A percentile compares a stretch with the other conserved stretches of the same genome.
These are phyloP conservation scores for Drosophila picticornis DNA, from an alignment of 2,888 invertebrate genomes.

Conservation along the genomic window DNA sequence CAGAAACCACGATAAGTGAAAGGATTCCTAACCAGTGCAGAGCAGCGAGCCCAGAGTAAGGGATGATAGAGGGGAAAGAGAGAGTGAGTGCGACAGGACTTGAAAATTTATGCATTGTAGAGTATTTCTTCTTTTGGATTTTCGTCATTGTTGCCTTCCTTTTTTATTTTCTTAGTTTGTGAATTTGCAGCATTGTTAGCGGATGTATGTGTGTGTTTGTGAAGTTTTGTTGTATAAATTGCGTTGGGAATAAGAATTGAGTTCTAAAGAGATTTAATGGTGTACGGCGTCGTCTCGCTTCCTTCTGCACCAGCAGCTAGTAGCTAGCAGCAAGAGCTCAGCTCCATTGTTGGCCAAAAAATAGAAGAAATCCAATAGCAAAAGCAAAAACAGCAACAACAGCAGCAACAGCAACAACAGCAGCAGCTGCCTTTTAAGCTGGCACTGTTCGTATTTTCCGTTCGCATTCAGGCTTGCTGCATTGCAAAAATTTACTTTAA, in stretches of 20 bases:
- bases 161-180: slow-evolving; percentile 35
- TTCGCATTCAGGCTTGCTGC: slow-evolving; percentile 38
- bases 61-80: background rate
- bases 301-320: slow-evolving; percentile 11
- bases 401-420: slow-evolving; percentile 19
- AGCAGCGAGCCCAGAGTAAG: background rate
- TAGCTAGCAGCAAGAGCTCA: slow-evolving; percentile 30
- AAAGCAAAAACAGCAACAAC: slow-evolving; percentile 11
- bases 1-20: background rate
- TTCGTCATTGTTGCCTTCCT: slow-evolving; percentile 18
- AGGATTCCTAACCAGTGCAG: background rate
- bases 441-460: slow-evolving; percentile 36
- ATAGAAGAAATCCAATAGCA: slow-evolving; percentile 12
- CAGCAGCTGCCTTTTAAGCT: slow-evolving; percentile 35
- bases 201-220: slow-evolving; percentile 48
- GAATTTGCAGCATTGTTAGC: slow-evolving; percentile 55
- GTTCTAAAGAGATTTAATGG: slow-evolving; percentile 84
- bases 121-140: slow-evolving; percentile 27
- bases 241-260: slow-evolving; percentile 83
- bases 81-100: background rate
- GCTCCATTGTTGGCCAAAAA: slow-evolving; percentile 48
- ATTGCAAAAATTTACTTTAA: slow-evolving; percentile 68
- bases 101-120: slow-evolving; percentile 13
- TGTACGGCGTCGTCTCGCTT: slow-evolving; percentile 55
- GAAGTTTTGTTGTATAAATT: slow-evolving; percentile 82